Conservation (phyloP, 2,113 vertebrate species). For the Zeus faber region DNA sequence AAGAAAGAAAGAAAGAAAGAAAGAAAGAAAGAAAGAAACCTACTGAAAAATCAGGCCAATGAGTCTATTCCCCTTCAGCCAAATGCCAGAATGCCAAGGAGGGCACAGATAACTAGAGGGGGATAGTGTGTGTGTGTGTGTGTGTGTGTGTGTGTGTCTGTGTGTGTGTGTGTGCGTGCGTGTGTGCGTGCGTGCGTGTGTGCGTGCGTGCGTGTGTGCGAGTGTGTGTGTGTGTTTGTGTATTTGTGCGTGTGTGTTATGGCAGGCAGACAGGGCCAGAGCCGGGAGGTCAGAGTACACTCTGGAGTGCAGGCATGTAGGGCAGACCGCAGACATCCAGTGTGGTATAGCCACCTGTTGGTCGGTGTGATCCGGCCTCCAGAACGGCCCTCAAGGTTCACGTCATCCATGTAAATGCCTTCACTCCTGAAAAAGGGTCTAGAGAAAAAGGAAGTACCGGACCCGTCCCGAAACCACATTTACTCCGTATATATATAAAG, state of each 20-base stretch:
- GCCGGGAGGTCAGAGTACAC: constrained; percentile 57
- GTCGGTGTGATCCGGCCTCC: no score
- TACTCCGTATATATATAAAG: background rate
- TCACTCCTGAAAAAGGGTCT: no score
- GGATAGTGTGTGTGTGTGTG: no score
- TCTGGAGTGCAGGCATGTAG: constrained; percentile 47
- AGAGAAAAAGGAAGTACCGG: no score
- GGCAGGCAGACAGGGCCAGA: constrained; percentile 58
- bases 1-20: background rate
- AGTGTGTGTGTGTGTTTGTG: no score
- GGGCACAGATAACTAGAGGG: constrained; percentile 57
- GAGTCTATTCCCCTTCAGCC: constrained; percentile 26
- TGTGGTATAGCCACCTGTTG: constrained; percentile 67
- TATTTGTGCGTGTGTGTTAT: no score
- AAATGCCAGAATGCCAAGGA: constrained; percentile 51
- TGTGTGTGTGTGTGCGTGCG: no score
- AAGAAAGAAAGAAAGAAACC: background rate
- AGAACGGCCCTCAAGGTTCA: no score
- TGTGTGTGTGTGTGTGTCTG: no score
- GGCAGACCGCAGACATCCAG: constrained; percentile 50
- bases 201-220: no score
- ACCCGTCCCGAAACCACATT: no score
- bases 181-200: no score
- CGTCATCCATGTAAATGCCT: constrained; percentile 35
- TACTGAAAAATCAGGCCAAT: constrained; percentile 10